Conservation (phyloP, 1,140 invertebrate species). For the Acromyrmex heyeri region DNA sequence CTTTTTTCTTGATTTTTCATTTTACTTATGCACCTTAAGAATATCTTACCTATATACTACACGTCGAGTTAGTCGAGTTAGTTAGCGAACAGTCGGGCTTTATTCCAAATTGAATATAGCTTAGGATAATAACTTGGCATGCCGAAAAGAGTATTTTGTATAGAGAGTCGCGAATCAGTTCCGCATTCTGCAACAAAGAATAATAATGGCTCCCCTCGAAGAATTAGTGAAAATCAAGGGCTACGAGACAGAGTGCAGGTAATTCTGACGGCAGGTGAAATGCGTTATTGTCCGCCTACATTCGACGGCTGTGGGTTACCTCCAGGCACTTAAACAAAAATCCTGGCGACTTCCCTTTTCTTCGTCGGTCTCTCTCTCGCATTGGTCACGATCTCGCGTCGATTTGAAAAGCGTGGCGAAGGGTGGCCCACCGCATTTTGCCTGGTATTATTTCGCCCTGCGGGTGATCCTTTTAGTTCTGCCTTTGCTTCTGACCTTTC, state of each 20-base stretch:
- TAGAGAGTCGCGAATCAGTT: neutral
- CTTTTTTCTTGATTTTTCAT: neutral
- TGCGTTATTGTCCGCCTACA: constrained; percentile 72
- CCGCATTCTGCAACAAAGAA: neutral
- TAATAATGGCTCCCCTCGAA: constrained; percentile 48
- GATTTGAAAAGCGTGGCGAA: constrained; percentile 80
- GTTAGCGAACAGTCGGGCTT: neutral
- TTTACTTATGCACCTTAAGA: neutral
- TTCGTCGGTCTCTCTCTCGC: neutral
- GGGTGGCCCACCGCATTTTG: constrained; percentile 84
- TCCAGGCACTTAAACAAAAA: constrained; percentile 77
- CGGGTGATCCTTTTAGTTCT: constrained; percentile 78
- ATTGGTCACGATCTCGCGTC: constrained; percentile 60
- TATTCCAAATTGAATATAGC: neutral
- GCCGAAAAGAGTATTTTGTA: constrained; percentile 8
- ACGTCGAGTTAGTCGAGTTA: neutral
- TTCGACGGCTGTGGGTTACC: constrained; percentile 81
- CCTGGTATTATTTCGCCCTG: constrained; percentile 82
- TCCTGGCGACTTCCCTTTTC: constrained; percentile 59
- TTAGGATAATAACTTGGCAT: constrained; percentile 25
- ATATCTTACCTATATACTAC: neutral
- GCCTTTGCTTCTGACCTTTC: constrained; percentile 67
- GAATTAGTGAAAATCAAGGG: constrained; percentile 74
- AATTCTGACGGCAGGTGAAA: constrained; percentile 79
- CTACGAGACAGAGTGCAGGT: constrained; percentile 18